phyloP scores from a whole-genome alignment of 2,113 vertebrate genomes.

The Planiliza haematocheilus region DNA sequence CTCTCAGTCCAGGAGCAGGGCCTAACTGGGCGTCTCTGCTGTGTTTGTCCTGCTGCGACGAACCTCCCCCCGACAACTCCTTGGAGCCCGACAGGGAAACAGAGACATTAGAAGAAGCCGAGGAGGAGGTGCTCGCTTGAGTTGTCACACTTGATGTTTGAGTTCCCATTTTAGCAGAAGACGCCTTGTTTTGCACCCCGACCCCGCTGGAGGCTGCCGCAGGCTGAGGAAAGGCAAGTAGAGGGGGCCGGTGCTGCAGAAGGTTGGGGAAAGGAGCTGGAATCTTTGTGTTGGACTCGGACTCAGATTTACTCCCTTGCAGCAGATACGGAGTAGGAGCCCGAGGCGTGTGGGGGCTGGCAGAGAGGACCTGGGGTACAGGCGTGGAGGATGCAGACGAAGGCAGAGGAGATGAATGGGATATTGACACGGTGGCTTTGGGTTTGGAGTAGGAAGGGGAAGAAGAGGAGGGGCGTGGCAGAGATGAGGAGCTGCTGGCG shows the following conservation, averaged over 20 bases:
- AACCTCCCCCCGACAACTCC: slow-evolving; percentile 71
- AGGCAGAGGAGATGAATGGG: slow-evolving; percentile 84
- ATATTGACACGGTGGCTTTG: slow-evolving; percentile 82
- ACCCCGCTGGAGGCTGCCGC: slow-evolving; percentile 84
- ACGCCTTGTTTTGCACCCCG: slow-evolving; percentile 78
- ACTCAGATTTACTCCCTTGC: slow-evolving; percentile 79
- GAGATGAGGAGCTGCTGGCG: slow-evolving; percentile 74
- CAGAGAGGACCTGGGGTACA: slow-evolving; percentile 78
- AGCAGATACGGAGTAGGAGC: slow-evolving; percentile 85
- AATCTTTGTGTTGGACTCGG: slow-evolving; percentile 86
- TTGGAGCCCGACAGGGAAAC: slow-evolving; percentile 79
- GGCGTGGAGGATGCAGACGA: slow-evolving; percentile 83
- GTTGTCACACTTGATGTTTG: slow-evolving; percentile 83
- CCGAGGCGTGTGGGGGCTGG: slow-evolving; percentile 84
- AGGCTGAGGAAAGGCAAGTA: slow-evolving; percentile 90
- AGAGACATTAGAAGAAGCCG: slow-evolving; percentile 76
- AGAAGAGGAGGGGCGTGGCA: slow-evolving; percentile 80
- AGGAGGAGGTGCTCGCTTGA: slow-evolving; percentile 83
- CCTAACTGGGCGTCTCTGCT: slow-evolving; percentile 78
- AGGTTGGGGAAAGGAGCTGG: slow-evolving; percentile 94
- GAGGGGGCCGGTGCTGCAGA: slow-evolving; percentile 90
- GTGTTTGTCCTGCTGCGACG: slow-evolving; percentile 81
- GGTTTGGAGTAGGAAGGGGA: slow-evolving; percentile 83
- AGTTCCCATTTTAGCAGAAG: slow-evolving; percentile 75
- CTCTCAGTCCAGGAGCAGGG: slow-evolving; percentile 85